Conservation (phyloP, 2,113 vertebrate genomes). For the Neolamprologus caudopunctatus region DNA sequence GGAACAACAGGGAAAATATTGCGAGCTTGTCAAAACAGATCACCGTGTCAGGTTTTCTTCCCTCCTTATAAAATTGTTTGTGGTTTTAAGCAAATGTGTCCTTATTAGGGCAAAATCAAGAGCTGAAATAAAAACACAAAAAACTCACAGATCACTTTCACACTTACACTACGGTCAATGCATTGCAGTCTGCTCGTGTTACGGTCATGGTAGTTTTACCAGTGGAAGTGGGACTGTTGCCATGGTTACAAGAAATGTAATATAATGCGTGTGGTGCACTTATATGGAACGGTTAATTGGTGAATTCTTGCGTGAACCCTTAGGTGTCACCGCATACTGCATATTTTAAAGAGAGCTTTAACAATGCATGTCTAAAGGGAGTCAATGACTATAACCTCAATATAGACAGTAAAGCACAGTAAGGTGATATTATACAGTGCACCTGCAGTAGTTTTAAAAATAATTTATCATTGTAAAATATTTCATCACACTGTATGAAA, state of each 20-base stretch:
- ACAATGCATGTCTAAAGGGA: not conserved
- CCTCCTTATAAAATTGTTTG: not conserved
- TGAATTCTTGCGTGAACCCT: not conserved
- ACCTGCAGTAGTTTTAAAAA: not conserved
- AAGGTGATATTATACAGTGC: not conserved
- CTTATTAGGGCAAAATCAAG: not conserved
- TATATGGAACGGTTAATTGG: not conserved
- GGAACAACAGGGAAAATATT: not conserved
- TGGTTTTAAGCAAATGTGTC: not conserved
- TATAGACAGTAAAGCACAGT: not conserved
- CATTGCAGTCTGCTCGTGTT: not conserved
- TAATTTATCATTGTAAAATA: not conserved
- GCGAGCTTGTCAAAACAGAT: not conserved
- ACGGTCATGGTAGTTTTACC: not conserved
- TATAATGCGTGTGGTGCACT: not conserved
- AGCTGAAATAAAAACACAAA: not conserved
- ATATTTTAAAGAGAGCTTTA: not conserved
- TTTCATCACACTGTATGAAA: not conserved
- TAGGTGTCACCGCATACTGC: not conserved
- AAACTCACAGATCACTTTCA: not conserved
- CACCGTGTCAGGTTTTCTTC: not conserved
- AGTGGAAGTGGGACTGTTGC: not conserved
- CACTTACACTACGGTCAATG: not conserved
- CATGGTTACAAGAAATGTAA: not conserved
- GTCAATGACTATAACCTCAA: not conserved